These are phyloP conservation scores for Thelaira solivaga DNA, from an alignment of 2,888 invertebrate genomes.

Conservation along the genomic window DNA sequence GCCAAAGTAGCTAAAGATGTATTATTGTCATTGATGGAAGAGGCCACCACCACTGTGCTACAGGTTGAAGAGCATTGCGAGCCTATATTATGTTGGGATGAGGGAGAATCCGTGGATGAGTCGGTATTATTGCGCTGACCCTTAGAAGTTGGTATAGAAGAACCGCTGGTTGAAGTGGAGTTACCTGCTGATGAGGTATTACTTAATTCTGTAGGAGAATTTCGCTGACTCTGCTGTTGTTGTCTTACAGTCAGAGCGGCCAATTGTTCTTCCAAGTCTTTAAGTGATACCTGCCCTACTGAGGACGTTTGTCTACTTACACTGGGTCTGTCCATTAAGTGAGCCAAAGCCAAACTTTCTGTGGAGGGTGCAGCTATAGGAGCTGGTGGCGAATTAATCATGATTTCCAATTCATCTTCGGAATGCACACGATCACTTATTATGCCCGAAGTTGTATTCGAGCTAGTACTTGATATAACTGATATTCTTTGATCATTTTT, in stretches of 20 bases:
- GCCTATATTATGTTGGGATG: conserved; percentile 81
- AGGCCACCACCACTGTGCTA: conserved; percentile 89
- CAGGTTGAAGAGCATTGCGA: conserved; percentile 92
- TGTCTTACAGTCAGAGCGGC: conserved; percentile 76
- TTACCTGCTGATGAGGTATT: conserved; percentile 62
- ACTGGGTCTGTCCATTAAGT: conserved; percentile 82
- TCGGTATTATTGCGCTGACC: conserved; percentile 65
- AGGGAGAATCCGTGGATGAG: conserved; percentile 77
- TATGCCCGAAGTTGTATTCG: conserved; percentile 97
- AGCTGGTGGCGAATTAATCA: conserved; percentile 88
- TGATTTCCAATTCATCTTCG: conserved; percentile 94
- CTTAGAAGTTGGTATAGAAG: conserved; percentile 64
- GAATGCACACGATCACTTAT: conserved; percentile 97
- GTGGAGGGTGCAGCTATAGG: conserved; percentile 87
- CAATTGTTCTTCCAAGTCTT: conserved; percentile 77
- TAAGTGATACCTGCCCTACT: conserved; percentile 77
- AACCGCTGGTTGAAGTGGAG: conserved; percentile 65
- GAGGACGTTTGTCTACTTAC: conserved; percentile 80
- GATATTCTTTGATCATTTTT: conserved; percentile 90
- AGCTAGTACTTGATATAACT: conserved; percentile 94
- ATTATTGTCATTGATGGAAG: conserved; percentile 69
- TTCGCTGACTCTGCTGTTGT: conserved; percentile 66
- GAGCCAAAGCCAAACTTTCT: conserved; percentile 88
- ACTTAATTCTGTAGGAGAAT: conserved; percentile 65
- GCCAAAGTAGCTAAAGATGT: conserved; percentile 67